Evolutionary conservation across 1,140 invertebrate species (phyloP).

Genomic region (Caenorhabditis inopinata): DNA sequence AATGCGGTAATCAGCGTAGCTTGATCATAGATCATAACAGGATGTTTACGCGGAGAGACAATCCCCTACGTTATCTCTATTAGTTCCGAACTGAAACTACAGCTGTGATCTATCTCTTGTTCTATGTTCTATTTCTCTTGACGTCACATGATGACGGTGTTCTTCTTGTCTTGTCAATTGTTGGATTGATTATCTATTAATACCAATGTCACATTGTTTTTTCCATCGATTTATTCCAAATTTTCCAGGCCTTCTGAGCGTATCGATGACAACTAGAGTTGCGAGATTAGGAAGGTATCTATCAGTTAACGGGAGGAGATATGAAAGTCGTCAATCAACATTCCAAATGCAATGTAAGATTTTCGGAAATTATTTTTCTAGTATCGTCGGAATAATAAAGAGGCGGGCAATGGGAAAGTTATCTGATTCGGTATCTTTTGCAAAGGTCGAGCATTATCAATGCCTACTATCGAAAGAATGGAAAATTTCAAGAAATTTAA

Average conservation of each 20-base stretch:
- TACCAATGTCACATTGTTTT: background rate
- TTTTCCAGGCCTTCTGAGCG: background rate
- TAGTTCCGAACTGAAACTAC: background rate
- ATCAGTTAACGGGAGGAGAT: background rate
- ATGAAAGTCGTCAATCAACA: background rate
- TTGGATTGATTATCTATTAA: background rate
- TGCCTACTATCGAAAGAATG: too few relatives aligned
- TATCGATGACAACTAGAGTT: background rate
- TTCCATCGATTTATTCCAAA: background rate
- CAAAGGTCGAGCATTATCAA: too few relatives aligned
- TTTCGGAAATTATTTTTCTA: too few relatives aligned
- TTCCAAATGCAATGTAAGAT: background rate
- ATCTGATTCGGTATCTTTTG: too few relatives aligned
- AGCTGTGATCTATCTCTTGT: constrained; percentile 1
- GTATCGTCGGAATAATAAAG: too few relatives aligned
- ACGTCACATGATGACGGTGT: background rate
- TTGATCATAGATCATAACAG: background rate
- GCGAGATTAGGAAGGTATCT: constrained; percentile 9
- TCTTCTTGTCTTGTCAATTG: background rate
- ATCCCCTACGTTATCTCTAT: background rate
- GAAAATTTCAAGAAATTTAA: too few relatives aligned
- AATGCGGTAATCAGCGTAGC: background rate
- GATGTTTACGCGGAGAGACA: background rate
- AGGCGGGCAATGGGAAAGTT: too few relatives aligned
- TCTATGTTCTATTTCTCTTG: background rate